Base-by-base conservation (phyloP, 1,140 invertebrate species). In the Odontomachus brunneus region DNA sequence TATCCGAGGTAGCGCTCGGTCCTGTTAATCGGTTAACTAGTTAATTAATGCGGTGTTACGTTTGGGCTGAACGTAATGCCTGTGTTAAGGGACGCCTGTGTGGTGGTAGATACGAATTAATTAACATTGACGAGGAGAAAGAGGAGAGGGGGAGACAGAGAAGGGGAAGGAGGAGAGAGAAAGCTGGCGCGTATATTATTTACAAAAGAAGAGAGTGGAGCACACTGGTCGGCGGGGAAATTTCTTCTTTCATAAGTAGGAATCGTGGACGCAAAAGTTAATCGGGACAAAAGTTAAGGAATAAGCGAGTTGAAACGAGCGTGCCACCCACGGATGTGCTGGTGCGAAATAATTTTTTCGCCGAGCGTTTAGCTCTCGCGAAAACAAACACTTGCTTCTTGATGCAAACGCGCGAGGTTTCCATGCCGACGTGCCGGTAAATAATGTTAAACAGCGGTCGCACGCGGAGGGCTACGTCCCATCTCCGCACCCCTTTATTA, bases 391-490 rank as follows among this genome's bases (percentile, higher is more conserved):
- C 38, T 44, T 76, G 71, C 75, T 15, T 26, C 80, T 87, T 87
- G 9, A 44, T 7, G 38, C 38, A 7, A 7, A 44, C 83, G 72
- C 22, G 53, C 51, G 14, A 57, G 55, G 82, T 89, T 87, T 84
- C 82, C 78, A 87, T 83, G 87, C 53, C 74, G 67, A 84, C 83
- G 72, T 57, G 44, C 62, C 53, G 55, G 82, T 89, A 89, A 88
- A 89, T 89, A 89, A 87, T 78, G 71, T 87, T 73, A 57, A 89
- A 73, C 88, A 81, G 26, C 33, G 80, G 38, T 33, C 51, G 65
- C 9, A 3, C 29, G 51, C 29, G 51, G 69, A 71, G n/a, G 33
- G 63, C 7, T 48, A 57, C 48, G 69, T 71, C 55, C 44, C 53
- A 69, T 29, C 60, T 71, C n/a, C n/a, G 51, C 57, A 15, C 71